Base-by-base conservation (phyloP, 2,113 vertebrate genomes). In the Sitta europaea region DNA sequence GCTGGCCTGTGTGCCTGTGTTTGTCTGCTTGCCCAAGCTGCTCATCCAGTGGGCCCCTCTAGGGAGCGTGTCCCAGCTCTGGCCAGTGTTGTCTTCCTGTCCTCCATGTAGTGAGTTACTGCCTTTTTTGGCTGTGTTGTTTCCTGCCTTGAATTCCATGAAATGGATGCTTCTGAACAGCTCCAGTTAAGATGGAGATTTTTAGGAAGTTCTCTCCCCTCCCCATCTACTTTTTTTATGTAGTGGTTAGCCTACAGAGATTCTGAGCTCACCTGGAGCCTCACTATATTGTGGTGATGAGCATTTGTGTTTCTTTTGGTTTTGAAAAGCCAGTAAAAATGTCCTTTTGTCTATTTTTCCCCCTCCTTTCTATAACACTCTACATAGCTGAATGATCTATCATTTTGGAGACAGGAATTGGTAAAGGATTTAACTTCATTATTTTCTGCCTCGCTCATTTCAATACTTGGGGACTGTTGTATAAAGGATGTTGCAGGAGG, bases 1-100 rank as follows among this genome's bases (percentile, higher is more conserved):
- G 50, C 91, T 92, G 88, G 51, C 86, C n/a, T 11, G 53, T 84
- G 55, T 86, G 79, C 91, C 77, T 73, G 71, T 92, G 31, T 94
- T 93, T 94, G 89, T 91, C 65, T 0, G 1, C 42, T 89, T 91
- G 87, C 54, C 50, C 81, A 42, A 74, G 58, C 81, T 58, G 50
- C 58, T 92, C 20, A 12, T 77, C 76, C 59, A n/a, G 62, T 4
- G 28, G 76, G 43, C 23, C 82, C 2, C 40, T 90, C 47, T 43
- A 61, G 86, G 66, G 86, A 92, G 29, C 5, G 0, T 25, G n/a
- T 92, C 65, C 57, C 36, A 68, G 53, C 54, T 85, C 66, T 79
- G 70, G 81, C 54, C 54, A 54, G 15, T 36, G 58, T 50, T 85
- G 82, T 90, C 71, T 83, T 88, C 63, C 67, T 90, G 71, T 93